These are phyloP conservation scores for Numida meleagris DNA, from an alignment of 2,113 vertebrate species.

Conservation along the genomic window DNA sequence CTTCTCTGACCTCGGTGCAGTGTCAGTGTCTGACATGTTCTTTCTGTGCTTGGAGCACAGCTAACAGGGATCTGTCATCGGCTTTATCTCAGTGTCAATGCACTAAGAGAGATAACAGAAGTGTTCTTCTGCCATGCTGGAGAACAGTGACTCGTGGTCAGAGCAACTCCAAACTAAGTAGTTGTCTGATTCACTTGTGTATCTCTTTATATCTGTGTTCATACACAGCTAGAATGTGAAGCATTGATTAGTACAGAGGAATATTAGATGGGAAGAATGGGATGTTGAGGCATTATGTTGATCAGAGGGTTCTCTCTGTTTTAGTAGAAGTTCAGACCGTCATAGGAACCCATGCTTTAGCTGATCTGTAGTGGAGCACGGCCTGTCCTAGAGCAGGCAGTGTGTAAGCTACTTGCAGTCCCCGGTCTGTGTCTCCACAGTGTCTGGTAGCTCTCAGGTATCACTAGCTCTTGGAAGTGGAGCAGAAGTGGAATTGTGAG, in stretches of 20 bases:
- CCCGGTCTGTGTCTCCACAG: background rate
- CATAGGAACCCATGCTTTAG: rapidly evolving
- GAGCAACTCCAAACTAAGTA: background rate
- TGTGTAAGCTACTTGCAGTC: background rate
- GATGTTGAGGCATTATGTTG: background rate
- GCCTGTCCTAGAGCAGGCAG: rapidly evolving
- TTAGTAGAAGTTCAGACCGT: background rate
- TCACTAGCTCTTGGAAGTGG: background rate
- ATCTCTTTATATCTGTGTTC: rapidly evolving
- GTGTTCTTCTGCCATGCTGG: background rate
- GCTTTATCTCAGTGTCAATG: background rate
- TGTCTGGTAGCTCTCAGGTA: background rate
- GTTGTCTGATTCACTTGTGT: rapidly evolving
- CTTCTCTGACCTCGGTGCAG: background rate
- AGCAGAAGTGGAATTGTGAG: background rate
- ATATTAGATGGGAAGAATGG: background rate
- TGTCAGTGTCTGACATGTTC: background rate
- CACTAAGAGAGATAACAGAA: background rate
- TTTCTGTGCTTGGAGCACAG: background rate
- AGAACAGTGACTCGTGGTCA: background rate
- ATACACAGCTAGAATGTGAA: background rate
- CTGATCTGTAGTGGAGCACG: background rate
- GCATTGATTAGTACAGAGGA: background rate
- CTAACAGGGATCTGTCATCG: background rate
- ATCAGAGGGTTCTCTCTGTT: background rate